These are phyloP conservation scores for Sminthurides bifidus DNA, from an alignment of 1,140 invertebrate species.

Conservation along the genomic window DNA sequence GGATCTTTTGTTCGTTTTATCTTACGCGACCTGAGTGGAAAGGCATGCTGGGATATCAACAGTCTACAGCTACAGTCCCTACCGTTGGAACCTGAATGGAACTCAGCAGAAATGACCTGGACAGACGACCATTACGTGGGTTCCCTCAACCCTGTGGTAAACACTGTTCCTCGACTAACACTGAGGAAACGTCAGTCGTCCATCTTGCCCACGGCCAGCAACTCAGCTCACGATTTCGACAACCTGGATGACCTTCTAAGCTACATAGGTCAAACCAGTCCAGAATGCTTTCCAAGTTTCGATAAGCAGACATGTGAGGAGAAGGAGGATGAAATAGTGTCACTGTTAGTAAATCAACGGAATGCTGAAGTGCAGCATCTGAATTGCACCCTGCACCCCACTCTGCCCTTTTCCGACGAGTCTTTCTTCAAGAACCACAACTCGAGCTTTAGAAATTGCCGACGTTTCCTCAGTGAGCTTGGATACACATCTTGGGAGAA, in stretches of 20 bases:
- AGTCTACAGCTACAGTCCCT: constrained; percentile 50
- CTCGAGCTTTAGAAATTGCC: constrained; percentile 37
- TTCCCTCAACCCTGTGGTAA: neutral
- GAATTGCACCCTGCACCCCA: constrained; percentile 11
- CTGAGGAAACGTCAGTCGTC: constrained; percentile 57
- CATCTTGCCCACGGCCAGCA: constrained; percentile 64
- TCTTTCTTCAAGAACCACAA: neutral
- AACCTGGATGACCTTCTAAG: constrained; percentile 82
- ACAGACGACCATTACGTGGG: constrained; percentile 23
- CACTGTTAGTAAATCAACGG: constrained; percentile 65
- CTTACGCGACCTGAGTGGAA: constrained; percentile 85
- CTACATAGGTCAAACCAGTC: constrained; percentile 82
- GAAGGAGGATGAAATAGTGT: constrained; percentile 68
- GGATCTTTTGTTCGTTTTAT: constrained; percentile 49
- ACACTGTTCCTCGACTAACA: constrained; percentile 44
- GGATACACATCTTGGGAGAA: constrained; percentile 83
- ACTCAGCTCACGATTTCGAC: constrained; percentile 76
- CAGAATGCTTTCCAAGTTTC: constrained; percentile 65
- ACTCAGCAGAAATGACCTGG: neutral
- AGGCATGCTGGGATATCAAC: constrained; percentile 90
- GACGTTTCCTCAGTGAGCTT: constrained; percentile 76
- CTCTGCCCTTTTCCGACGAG: neutral
- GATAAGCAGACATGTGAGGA: constrained; percentile 59
- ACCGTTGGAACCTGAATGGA: neutral
- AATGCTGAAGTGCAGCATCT: constrained; percentile 62